Evolutionary conservation across 1,140 invertebrate species (phyloP).

Genomic region (Drosophila albomicans): DNA sequence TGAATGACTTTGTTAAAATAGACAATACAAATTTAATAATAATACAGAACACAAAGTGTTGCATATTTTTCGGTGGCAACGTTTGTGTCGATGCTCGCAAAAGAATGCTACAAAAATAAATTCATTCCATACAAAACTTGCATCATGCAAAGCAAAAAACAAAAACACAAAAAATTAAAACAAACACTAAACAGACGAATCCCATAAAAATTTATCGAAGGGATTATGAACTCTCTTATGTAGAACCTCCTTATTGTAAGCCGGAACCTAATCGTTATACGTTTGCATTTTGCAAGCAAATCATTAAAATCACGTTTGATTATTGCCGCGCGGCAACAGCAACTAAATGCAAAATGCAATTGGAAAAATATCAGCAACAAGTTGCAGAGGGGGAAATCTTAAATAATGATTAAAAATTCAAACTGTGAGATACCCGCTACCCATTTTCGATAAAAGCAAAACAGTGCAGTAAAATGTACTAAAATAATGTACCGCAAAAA

Average conservation of each 20-base stretch:
- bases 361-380: no score
- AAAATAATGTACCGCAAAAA: no score
- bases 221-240: neutral
- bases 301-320: constrained; percentile 1
- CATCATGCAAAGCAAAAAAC: no score
- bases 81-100: neutral
- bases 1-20: no score
- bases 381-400: neutral
- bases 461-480: neutral
- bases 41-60: neutral
- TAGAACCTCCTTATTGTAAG: no score
- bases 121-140: no score
- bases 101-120: neutral
- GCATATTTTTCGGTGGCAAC: neutral
- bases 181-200: neutral
- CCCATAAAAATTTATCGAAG: constrained; percentile 2
- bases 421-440: neutral
- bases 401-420: constrained; percentile 4
- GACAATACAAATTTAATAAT: neutral
- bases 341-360: no score
- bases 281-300: neutral
- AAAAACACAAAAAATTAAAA: neutral
- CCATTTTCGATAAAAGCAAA: no score
- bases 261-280: neutral
- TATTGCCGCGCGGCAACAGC: neutral